Evolutionary conservation across 2,888 invertebrate species (phyloP).

Genomic region (Harmothoe impar): DNA sequence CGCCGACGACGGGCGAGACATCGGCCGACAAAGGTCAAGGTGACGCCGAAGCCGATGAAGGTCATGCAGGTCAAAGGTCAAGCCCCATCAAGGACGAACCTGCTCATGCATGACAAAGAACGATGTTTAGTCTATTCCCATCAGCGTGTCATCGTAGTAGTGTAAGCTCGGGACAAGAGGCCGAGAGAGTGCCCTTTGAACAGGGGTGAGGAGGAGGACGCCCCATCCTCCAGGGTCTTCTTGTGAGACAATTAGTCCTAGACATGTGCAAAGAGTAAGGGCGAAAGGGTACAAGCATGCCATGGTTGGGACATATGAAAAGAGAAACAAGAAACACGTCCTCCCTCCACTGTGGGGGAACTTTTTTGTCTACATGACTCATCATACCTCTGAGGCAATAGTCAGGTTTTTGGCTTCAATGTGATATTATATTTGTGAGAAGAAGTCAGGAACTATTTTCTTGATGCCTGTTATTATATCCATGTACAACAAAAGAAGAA

Average conservation of each 20-base stretch:
- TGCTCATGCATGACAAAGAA: constrained; percentile 56
- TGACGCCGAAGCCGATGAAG: constrained; percentile 22
- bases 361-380: constrained; percentile 32
- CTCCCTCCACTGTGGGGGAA: constrained; percentile 45
- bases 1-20: background rate
- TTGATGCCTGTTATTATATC: constrained; percentile 53
- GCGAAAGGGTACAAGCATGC: constrained; percentile 30
- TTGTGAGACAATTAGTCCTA: background rate
- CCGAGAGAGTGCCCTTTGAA: background rate
- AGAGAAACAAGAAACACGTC: background rate
- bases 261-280: background rate
- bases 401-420: constrained; percentile 62
- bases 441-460: constrained; percentile 61
- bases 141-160: background rate
- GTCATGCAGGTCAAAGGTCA: constrained; percentile 6
- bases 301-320: background rate
- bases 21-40: constrained; percentile 18
- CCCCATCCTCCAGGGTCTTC: background rate
- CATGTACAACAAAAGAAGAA: no score
- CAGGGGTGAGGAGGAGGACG: background rate
- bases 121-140: constrained; percentile 38
- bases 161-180: background rate
- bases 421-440: constrained; percentile 62
- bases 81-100: constrained; percentile 42
- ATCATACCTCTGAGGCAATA: constrained; percentile 60